Evolutionary conservation across 1,140 invertebrate species (phyloP).

Genomic region (Trichonephila clavata): DNA sequence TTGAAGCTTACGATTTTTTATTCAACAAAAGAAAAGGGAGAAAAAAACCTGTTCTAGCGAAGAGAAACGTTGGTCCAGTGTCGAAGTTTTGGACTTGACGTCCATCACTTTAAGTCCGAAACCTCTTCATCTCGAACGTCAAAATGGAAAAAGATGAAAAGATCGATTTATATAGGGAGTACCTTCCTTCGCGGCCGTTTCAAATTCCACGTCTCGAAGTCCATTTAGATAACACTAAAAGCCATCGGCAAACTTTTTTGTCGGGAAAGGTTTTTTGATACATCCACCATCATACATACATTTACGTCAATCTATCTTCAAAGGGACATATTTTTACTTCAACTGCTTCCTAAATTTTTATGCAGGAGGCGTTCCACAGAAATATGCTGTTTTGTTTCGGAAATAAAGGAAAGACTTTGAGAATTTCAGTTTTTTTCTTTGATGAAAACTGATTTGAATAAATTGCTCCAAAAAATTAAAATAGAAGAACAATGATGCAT

Average conservation of each 20-base stretch:
- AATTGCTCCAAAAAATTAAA: neutral
- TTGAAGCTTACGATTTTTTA: conserved; percentile 1
- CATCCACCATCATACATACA: conserved; percentile 51
- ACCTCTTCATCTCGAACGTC: conserved; percentile 73
- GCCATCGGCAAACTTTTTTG: conserved; percentile 69
- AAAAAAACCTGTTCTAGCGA: neutral
- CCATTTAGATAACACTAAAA: conserved; percentile 77
- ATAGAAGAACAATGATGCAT: too few species aligned
- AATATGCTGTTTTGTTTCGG: conserved; percentile 15
- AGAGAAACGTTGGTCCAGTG: conserved; percentile 8
- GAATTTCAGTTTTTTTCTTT: neutral
- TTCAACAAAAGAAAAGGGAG: neutral
- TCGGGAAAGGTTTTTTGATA: conserved; percentile 38
- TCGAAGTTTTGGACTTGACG: neutral
- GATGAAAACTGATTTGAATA: neutral
- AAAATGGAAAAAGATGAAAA: conserved; percentile 71
- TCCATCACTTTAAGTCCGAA: conserved; percentile 69
- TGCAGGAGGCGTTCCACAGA: neutral
- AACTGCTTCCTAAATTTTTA: conserved; percentile 50
- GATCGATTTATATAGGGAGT: conserved; percentile 66
- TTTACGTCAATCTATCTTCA: conserved; percentile 62
- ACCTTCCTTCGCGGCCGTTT: conserved; percentile 59
- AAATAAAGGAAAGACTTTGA: neutral
- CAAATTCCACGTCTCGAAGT: conserved; percentile 65
- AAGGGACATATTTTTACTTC: conserved; percentile 47